Base-by-base conservation (phyloP, 2,113 vertebrate genomes). In the Rhadina sibilatrix region DNA sequence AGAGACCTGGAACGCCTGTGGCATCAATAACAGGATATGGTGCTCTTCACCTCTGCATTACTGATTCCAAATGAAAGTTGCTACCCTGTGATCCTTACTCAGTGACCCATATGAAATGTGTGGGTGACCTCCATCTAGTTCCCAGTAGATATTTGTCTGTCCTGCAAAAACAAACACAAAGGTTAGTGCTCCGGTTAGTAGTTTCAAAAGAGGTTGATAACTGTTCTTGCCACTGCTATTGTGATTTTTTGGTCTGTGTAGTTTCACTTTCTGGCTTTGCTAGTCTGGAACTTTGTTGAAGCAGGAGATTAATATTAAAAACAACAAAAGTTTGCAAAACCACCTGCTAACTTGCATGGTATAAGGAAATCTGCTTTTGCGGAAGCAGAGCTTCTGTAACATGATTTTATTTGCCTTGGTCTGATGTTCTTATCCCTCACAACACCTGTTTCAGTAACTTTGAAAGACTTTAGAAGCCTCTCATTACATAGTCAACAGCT, bases 361-460 rank as follows among this genome's bases (percentile, higher is more conserved):
- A 65, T 33, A 59, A 77, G 13, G 46, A 86, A 90, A 86, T 77
- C 59, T 85, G 66, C 38, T 91, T 74, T 63, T 83, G 6, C 74
- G 66, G 72, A 96, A 94, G 47, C 18, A 93, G 82, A 89, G 52
- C 38, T 74, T 80, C 68, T 86, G 40, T 40, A 49, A 86, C 68
- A 50, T 1, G 20, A 22, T 75, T 92, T 92, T 90, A 35, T 87
- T 83, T 70, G 22, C 71, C 70, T 71, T 68, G 65, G 28, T 94
- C 40, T 92, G 79, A 87, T 92, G 56, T 92, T 78, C 88, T 94
- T 96, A 97, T 95, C 88, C 95, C 22, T 95, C 46, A 68, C 64
- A 94, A 78, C 94, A 96, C 90, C 88, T 94, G 94, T 87, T 96
- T 86, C 86, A 87, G 79, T 93, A 95, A 87, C 83, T 95, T 70